phyloP scores from a whole-genome alignment of 2,113 vertebrate species.

The Dicentrarchus labrax region DNA sequence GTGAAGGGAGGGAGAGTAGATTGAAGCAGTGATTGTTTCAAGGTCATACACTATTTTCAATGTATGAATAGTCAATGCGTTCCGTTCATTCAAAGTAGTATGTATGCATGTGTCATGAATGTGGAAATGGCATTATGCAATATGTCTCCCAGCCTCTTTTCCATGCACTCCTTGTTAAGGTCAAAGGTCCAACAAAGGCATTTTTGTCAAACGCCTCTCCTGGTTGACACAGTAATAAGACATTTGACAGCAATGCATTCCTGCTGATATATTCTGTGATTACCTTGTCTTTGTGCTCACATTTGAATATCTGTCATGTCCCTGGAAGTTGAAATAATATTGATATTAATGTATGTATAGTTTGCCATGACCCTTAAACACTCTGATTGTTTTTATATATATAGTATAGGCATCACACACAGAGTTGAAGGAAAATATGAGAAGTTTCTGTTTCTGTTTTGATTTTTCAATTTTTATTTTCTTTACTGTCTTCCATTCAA shows the following conservation, averaged over 20 bases:
- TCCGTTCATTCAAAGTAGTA: constrained; percentile 25
- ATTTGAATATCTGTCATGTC: constrained; percentile 9
- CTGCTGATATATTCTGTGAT: constrained; percentile 8
- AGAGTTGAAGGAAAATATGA: neutral
- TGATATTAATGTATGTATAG: neutral
- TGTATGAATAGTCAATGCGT: constrained; percentile 62
- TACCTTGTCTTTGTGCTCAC: constrained; percentile 4
- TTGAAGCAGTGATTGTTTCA: constrained; percentile 36
- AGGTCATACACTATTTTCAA: constrained; percentile 42
- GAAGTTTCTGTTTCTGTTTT: too few relatives aligned
- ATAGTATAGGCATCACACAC: neutral
- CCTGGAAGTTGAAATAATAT: neutral
- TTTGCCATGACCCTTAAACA: neutral
- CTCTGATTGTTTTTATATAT: neutral
- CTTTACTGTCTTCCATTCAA: neutral
- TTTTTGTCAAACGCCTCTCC: constrained; percentile 14
- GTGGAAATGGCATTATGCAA: constrained; percentile 24
- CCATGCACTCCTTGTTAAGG: constrained; percentile 16
- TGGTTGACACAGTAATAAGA: neutral
- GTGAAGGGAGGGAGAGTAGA: constrained; percentile 6
- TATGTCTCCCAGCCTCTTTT: constrained; percentile 4
- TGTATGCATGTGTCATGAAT: constrained; percentile 42
- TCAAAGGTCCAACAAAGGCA: constrained; percentile 44
- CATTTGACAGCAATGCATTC: neutral
- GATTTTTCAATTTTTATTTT: too few relatives aligned